Percentiles rank a stretch among this genome's conserved stretches.
phyloP scores from a whole-genome alignment of 2,888 invertebrate species.

The Perizoma affinitatum region DNA sequence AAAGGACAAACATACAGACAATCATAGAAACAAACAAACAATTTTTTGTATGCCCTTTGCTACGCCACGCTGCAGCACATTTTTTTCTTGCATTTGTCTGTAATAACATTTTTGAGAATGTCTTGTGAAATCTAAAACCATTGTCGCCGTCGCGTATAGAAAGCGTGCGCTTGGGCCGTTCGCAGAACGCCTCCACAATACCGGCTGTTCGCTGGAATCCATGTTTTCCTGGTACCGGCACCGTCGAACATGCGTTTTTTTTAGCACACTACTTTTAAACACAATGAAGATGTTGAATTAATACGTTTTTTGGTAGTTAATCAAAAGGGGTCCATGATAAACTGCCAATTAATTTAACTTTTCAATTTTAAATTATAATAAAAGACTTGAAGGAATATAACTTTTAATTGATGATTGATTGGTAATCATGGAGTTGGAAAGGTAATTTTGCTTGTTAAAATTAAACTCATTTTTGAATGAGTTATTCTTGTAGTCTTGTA shows the following conservation, averaged over 20 bases:
- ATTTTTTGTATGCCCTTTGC: no score
- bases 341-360: not conserved
- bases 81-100: no score
- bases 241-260: conserved; percentile 25
- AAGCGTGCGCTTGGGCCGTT: conserved; percentile 45
- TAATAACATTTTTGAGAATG: not conserved
- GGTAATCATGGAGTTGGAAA: no score
- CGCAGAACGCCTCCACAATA: conserved; percentile 48
- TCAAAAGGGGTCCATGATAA: conserved; percentile 3
- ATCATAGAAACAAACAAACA: no score
- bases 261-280: conserved; percentile 35
- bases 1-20: no score
- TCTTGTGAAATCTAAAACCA: conserved; percentile 1
- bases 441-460: no score
- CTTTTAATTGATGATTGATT: no score
- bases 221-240: conserved; percentile 47
- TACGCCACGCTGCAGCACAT: no score
- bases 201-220: conserved; percentile 32
- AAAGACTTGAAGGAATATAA: no score
- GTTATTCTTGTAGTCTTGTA: no score
- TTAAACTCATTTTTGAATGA: no score
- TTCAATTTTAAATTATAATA: no score
- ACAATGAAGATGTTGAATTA: conserved; percentile 24
- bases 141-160: conserved; percentile 38
- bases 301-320: conserved; percentile 6